Conservation (phyloP, 2,797 vertebrate species). For the Danio kyathit region DNA sequence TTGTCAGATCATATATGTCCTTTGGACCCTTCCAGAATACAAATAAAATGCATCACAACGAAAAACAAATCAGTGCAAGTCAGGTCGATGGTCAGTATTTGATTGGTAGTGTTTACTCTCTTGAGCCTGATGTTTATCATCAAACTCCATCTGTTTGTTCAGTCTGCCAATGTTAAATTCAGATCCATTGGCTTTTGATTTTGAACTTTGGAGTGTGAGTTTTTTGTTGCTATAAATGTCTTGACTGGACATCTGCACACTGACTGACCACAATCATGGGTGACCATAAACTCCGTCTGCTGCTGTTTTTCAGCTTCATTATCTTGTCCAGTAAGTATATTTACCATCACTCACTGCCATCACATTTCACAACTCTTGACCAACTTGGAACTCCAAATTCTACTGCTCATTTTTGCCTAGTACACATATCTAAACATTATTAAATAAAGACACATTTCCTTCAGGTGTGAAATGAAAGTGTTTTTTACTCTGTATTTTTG, state of each 20-base stretch:
- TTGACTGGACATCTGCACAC: conserved; percentile 30
- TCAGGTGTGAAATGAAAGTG: background rate
- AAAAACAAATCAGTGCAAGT: too few species aligned
- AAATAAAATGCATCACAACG: too few species aligned
- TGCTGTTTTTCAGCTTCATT: conserved; percentile 77
- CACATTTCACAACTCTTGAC: background rate
- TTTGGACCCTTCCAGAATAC: too few species aligned
- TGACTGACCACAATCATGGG: conserved; percentile 85
- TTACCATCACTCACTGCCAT: background rate
- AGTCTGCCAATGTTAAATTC: too few species aligned
- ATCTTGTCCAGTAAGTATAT: conserved; percentile 84
- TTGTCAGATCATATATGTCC: too few species aligned
- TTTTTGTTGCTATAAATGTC: conserved; percentile 72
- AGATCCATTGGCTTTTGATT: too few species aligned
- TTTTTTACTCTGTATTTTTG: background rate
- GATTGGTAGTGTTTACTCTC: too few species aligned
- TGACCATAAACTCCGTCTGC: conserved; percentile 80
- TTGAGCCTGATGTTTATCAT: too few species aligned
- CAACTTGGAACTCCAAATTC: background rate
- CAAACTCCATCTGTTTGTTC: too few species aligned
- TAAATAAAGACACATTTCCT: too few species aligned
- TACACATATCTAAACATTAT: background rate
- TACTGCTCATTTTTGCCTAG: background rate
- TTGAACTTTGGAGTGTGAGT: conserved; percentile 77
- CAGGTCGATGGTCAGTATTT: too few species aligned